Evolutionary conservation across 2,797 vertebrate species (phyloP).

Genomic region (Micrastur ruficollis): DNA sequence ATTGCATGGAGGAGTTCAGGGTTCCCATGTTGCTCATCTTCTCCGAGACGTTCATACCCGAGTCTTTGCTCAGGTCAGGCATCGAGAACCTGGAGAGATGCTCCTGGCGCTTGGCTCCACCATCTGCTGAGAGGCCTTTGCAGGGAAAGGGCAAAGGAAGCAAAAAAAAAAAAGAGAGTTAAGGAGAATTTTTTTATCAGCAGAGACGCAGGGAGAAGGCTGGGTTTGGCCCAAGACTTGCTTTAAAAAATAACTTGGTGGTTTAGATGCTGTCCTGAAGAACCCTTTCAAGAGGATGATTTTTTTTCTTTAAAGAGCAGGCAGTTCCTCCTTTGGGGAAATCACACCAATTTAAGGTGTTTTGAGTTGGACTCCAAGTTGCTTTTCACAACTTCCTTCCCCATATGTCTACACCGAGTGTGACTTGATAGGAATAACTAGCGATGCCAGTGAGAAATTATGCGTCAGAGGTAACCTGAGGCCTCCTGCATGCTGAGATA

Average conservation of each 20-base stretch:
- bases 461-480: conserved; percentile 43
- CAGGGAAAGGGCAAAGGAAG: not conserved
- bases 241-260: not conserved
- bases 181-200: not conserved
- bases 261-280: not conserved
- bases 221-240: not conserved
- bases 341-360: conserved; percentile 53
- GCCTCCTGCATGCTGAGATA: not conserved
- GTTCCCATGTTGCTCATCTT: conserved; percentile 92
- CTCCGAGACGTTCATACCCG: conserved; percentile 93
- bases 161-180: not conserved
- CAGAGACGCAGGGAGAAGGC: not conserved
- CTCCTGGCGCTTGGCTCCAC: conserved; percentile 89
- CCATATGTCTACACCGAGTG: conserved; percentile 48
- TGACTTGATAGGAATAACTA: conserved; percentile 26
- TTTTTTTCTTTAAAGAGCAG: not conserved
- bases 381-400: conserved; percentile 39
- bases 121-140: conserved; percentile 88
- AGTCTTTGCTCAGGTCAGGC: conserved; percentile 98
- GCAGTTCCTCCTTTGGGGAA: conserved; percentile 33
- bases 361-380: conserved; percentile 8
- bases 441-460: not conserved
- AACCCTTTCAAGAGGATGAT: not conserved
- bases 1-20: conserved; percentile 90
- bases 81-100: conserved; percentile 97